phyloP scores from a whole-genome alignment of 1,140 invertebrate genomes.

The Andrena cerasifolii region DNA sequence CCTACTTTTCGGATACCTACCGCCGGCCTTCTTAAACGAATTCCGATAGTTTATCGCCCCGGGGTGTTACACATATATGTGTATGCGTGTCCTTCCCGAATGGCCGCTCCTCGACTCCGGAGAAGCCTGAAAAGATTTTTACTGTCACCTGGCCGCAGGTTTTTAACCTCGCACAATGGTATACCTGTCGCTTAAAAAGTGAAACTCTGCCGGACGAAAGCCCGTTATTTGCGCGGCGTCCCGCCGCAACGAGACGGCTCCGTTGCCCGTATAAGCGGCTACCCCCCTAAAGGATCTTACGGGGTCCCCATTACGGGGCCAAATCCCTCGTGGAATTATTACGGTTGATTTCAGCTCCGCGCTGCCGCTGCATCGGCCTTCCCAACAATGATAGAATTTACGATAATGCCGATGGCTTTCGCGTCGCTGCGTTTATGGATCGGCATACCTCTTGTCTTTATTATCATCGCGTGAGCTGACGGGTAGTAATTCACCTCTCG shows the following conservation, averaged over 20 bases:
- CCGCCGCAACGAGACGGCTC: constrained; percentile 37
- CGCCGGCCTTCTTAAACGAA: not conserved
- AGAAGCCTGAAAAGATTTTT: constrained; percentile 41
- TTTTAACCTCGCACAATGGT: constrained; percentile 37
- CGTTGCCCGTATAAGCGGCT: not conserved
- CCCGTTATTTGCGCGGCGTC: constrained; percentile 46
- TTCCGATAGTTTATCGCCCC: constrained; percentile 19
- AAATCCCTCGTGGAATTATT: constrained; percentile 42
- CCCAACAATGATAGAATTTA: constrained; percentile 21
- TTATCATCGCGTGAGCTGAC: not conserved
- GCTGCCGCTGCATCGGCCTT: not conserved
- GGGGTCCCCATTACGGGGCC: constrained; percentile 12
- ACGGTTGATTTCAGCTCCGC: constrained; percentile 15
- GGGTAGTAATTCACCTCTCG: not conserved
- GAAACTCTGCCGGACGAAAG: constrained; percentile 49
- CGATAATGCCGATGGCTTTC: not conserved
- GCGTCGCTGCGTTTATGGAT: not conserved
- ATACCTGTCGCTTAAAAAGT: constrained; percentile 58
- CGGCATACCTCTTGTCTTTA: constrained; percentile 10
- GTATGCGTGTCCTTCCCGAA: not conserved
- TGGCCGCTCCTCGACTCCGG: constrained; percentile 6
- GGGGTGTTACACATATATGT: not conserved
- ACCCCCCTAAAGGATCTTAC: constrained; percentile 16
- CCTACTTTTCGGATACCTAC: not conserved
- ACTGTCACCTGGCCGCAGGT: constrained; percentile 48